A percentile compares a stretch with the other conserved stretches of the same genome.
Conservation (phyloP, 2,888 invertebrate species). For the Neoascia interrupta region DNA sequence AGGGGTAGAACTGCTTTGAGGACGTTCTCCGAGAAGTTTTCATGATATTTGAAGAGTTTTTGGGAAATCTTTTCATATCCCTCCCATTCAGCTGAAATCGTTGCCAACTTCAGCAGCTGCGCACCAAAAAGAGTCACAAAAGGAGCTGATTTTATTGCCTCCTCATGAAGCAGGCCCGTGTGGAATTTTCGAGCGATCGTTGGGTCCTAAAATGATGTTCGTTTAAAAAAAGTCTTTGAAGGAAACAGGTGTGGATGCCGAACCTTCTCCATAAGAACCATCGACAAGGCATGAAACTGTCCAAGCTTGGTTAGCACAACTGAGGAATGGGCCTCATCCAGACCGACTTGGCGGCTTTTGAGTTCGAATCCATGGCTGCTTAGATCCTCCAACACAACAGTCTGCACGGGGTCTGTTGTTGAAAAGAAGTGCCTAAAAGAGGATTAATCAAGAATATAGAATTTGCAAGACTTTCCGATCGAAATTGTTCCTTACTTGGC, state of each 20-base stretch:
- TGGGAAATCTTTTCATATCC: conserved; percentile 72
- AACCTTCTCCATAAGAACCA: conserved; percentile 81
- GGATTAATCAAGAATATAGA: too few relatives aligned
- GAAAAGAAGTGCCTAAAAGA: conserved; percentile 75
- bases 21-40: conserved; percentile 75
- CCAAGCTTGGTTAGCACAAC: conserved; percentile 81
- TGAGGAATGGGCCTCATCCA: conserved; percentile 80
- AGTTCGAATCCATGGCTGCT: conserved; percentile 80
- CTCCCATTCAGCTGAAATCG: conserved; percentile 72
- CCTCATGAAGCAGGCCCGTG: conserved; percentile 74
- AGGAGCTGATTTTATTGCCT: conserved; percentile 75
- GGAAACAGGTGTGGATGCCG: not conserved
- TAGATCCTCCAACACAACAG: conserved; percentile 78
- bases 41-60: conserved; percentile 75
- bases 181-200: conserved; percentile 70
- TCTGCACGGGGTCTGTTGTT: conserved; percentile 75
- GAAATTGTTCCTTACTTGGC: conserved; percentile 75
- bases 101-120: conserved; percentile 75
- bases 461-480: too few relatives aligned
- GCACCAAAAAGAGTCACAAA: conserved; percentile 76
- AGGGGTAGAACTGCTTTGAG: conserved; percentile 74
- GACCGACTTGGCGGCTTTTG: conserved; percentile 80
- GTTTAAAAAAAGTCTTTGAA: not conserved
- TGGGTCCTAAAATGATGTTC: conserved; percentile 15
- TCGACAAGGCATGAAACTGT: conserved; percentile 81